These are phyloP conservation scores for Hafferia zeledoni DNA, from an alignment of 2,797 vertebrate genomes.

Conservation along the genomic window DNA sequence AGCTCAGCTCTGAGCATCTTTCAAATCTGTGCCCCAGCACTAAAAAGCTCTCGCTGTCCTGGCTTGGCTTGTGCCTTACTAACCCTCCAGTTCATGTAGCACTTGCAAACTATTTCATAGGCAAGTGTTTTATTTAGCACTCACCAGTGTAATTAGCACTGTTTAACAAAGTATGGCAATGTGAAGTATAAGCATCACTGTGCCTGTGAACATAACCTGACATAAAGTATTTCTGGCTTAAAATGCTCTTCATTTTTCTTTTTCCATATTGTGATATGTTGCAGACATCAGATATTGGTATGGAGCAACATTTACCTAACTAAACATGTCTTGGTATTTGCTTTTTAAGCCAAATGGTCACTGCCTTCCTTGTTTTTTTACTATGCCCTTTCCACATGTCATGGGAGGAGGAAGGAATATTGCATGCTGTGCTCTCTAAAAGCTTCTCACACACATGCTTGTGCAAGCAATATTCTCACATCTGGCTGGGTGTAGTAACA, in stretches of 20 bases:
- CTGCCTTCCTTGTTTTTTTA: background rate
- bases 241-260: background rate
- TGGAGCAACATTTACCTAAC: background rate
- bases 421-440: background rate
- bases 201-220: background rate
- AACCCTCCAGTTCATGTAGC: background rate
- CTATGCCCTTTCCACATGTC: background rate
- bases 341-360: background rate
- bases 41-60: background rate
- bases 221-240: background rate
- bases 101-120: background rate
- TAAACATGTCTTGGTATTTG: background rate
- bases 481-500: background rate
- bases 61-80: background rate
- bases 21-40: background rate
- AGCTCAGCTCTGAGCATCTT: background rate
- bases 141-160: background rate
- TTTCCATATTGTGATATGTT: background rate
- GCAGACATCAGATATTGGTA: background rate
- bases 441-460: background rate
- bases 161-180: background rate
- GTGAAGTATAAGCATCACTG: background rate
- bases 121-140: background rate
- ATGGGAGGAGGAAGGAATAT: background rate
- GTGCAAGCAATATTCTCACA: background rate